phyloP scores from a whole-genome alignment of 2,888 invertebrate species.

The Ormyrus nitidulus region DNA sequence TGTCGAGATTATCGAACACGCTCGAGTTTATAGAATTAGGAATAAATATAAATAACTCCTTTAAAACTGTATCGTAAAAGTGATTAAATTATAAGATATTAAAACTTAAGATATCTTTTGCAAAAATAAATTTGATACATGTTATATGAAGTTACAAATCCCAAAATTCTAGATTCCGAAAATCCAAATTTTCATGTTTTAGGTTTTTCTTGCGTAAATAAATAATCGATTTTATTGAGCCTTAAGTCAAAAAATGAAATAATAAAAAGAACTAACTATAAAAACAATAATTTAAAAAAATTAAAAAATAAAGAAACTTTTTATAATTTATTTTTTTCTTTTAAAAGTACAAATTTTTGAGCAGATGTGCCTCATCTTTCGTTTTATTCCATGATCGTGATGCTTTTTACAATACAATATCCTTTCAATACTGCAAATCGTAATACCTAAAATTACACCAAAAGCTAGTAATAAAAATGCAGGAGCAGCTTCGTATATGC shows the following conservation, averaged over 20 bases:
- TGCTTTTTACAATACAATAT: slow-evolving; percentile 47
- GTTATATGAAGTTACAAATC: background rate
- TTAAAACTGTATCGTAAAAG: background rate
- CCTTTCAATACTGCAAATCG: slow-evolving; percentile 59
- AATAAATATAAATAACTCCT: background rate
- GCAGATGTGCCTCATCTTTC: slow-evolving; percentile 22
- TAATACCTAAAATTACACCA: slow-evolving; percentile 61
- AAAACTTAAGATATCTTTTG: background rate
- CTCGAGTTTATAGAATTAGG: no score
- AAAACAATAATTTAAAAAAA: no score
- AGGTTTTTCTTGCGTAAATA: no score
- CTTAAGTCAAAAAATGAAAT: no score
- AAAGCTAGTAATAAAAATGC: slow-evolving; percentile 63
- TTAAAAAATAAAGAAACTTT: no score
- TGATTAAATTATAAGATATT: background rate
- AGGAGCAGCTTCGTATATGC: slow-evolving; percentile 67
- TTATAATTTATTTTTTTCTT: slow-evolving; percentile 29
- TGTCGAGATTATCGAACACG: no score
- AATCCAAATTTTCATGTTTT: no score
- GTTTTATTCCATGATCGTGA: slow-evolving; percentile 45
- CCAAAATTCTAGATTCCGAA: background rate
- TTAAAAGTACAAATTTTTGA: background rate
- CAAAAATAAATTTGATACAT: background rate
- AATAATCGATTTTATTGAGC: no score
- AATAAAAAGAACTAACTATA: no score